Percentiles rank a stretch among this genome's conserved stretches.
These are phyloP conservation scores for Columba guinea DNA, from an alignment of 2,797 vertebrate species.

Conservation along the genomic window DNA sequence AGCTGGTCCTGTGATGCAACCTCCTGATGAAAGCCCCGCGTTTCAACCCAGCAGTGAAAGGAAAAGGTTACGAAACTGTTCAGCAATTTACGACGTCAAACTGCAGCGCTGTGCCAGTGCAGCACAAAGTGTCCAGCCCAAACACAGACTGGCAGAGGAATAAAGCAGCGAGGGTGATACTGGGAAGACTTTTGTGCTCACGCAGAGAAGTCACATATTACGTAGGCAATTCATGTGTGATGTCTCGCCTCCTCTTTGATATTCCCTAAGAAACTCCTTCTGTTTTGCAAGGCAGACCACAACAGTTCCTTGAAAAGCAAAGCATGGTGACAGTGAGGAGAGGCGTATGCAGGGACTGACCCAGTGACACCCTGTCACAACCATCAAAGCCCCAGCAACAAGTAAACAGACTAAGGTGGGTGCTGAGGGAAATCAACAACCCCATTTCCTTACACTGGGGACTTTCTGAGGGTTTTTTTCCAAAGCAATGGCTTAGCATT, in stretches of 20 bases:
- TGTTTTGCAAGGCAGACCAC: slow-evolving; percentile 11
- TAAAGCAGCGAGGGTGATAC: neutral
- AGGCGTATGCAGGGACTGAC: neutral
- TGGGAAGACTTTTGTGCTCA: neutral
- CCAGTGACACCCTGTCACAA: neutral
- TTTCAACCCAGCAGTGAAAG: slow-evolving; percentile 11
- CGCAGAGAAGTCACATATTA: neutral
- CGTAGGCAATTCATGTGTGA: neutral
- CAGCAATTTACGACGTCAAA: slow-evolving; percentile 10
- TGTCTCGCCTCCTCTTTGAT: neutral
- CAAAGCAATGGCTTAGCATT: neutral
- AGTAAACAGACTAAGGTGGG: slow-evolving; percentile 37
- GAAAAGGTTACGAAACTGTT: slow-evolving; percentile 30
- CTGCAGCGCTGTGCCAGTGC: neutral
- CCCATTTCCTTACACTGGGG: neutral
- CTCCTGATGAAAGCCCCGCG: neutral
- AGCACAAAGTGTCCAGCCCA: slow-evolving; percentile 38
- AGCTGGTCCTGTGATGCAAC: neutral
- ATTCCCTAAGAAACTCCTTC: slow-evolving; percentile 16
- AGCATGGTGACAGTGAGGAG: slow-evolving; percentile 6
- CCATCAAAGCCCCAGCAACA: slow-evolving; percentile 7
- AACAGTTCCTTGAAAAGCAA: slow-evolving; percentile 49
- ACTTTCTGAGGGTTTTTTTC: neutral
- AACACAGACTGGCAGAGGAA: slow-evolving; percentile 1
- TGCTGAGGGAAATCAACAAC: neutral